phyloP scores from a whole-genome alignment of 92 coral and sea anemone genomes.

The Virgularia gustaviana region DNA sequence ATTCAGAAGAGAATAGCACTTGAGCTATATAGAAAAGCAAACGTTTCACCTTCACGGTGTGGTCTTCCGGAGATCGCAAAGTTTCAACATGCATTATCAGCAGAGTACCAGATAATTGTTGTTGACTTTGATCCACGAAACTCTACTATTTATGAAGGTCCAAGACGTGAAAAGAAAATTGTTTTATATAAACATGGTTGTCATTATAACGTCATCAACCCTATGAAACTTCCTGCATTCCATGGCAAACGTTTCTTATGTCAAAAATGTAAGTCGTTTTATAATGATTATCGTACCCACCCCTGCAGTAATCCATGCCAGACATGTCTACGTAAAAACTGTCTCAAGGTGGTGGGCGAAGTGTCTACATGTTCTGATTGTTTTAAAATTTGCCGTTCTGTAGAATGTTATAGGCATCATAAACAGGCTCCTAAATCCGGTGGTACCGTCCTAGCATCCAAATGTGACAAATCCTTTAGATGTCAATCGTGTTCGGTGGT shows the following conservation, averaged over 20 bases:
- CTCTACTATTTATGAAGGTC: neutral
- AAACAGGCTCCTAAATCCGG: neutral
- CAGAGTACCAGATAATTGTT: neutral
- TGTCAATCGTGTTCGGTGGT: neutral
- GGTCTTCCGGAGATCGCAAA: neutral
- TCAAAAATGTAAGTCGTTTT: neutral
- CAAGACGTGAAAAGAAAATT: neutral
- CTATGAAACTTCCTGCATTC: neutral
- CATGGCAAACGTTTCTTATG: neutral
- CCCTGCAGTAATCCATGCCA: neutral
- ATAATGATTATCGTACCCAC: neutral
- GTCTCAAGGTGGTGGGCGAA: neutral
- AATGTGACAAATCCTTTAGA: conserved; percentile 12
- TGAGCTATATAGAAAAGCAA: neutral
- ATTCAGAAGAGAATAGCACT: neutral
- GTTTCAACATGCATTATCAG: neutral
- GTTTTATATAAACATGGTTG: neutral
- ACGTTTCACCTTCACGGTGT: neutral
- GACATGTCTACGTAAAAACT: conserved; percentile 21
- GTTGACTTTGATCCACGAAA: neutral
- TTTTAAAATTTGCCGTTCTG: conserved; percentile 34
- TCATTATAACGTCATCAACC: neutral
- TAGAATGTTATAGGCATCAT: neutral
- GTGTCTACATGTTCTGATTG: conserved; percentile 35
- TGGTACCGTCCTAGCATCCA: neutral